Evolutionary conservation across 1,140 invertebrate species (phyloP).

Genomic region (Cylas formicarius): DNA sequence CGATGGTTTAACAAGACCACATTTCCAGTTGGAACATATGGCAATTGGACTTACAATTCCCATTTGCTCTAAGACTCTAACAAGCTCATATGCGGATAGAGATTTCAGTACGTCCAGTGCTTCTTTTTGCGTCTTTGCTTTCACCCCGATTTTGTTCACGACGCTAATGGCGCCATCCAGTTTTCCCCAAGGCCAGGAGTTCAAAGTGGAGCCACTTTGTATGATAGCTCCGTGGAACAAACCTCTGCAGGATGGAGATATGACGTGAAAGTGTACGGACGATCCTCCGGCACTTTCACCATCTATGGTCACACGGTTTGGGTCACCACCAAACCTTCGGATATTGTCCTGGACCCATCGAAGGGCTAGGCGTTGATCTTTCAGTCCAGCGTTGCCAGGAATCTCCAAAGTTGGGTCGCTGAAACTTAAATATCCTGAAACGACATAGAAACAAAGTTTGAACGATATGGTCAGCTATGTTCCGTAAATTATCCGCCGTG

Average conservation of each 20-base stretch:
- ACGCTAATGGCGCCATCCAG: conserved; percentile 7
- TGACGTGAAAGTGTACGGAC: conserved; percentile 45
- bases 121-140: conserved; percentile 7
- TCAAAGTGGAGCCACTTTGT: conserved; percentile 53
- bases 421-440: conserved; percentile 39
- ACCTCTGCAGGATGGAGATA: conserved; percentile 51
- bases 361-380: conserved; percentile 53
- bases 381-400: conserved; percentile 56
- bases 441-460: no score
- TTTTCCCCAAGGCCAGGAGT: conserved; percentile 43
- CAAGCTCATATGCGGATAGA: no score
- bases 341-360: conserved; percentile 58
- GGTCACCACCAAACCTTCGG: conserved; percentile 50
- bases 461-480: no score
- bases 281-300: conserved; percentile 52
- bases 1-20: no score
- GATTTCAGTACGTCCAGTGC: conserved; percentile 13
- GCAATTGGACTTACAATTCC: no score
- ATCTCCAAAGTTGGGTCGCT: conserved; percentile 34
- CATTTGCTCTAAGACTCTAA: no score
- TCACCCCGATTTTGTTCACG: conserved; percentile 1
- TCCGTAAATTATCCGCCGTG: no score
- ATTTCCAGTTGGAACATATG: no score
- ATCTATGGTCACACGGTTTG: conserved; percentile 53
- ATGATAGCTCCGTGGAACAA: conserved; percentile 54